Evolutionary conservation across 2,797 vertebrate species (phyloP), one percentile per base, ranked within the genome.

Genomic region (Lithobates pipiens): DNA sequence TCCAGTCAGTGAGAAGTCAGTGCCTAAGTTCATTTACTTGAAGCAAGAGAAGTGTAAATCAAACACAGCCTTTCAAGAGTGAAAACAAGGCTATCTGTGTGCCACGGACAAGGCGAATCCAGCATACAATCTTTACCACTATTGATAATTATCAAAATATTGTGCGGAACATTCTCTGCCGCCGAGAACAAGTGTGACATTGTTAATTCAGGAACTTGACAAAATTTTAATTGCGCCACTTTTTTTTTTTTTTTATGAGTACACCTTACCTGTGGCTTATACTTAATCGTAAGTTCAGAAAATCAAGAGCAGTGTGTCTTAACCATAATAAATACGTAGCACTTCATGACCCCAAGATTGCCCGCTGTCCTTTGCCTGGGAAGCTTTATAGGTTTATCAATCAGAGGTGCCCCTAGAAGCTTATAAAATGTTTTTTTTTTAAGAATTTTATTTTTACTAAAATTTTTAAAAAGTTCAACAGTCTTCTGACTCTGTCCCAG

Each of bases 91-190:
- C 61, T 84, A 76, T 10, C 27, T 82, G 71, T 77, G 74, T 39
- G 69, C 46, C 29, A 7, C 10, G 85, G 86, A 77, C 78, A 83
- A 84, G 44, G 86, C 83, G 76, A 84, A 85, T 73, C 74, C 67
- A 32, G n/a, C 18, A 50, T 86, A 77, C 65, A 86, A 81, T 82
- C 78, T 81, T 76, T 86, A 82, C 65, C 85, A 82, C 80, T 46
- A 82, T 86, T 86, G 85, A 82, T 86, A 77, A 82, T 86, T 86
- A 77, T 86, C 69, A 86, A 82, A 86, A 86, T 82, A 86, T 86
- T 73, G 46, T 73, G 73, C 16, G 39, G 74, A 81, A 63, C 78
- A 57, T 21, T 69, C 76, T 81, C 74, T 36, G 16, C 36, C 7
- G 46, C 13, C 18, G 70, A 34, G 68, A 76, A 81, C 78, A 86